phyloP scores from a whole-genome alignment of 2,797 vertebrate species.

The Rhodeus uyekii region DNA sequence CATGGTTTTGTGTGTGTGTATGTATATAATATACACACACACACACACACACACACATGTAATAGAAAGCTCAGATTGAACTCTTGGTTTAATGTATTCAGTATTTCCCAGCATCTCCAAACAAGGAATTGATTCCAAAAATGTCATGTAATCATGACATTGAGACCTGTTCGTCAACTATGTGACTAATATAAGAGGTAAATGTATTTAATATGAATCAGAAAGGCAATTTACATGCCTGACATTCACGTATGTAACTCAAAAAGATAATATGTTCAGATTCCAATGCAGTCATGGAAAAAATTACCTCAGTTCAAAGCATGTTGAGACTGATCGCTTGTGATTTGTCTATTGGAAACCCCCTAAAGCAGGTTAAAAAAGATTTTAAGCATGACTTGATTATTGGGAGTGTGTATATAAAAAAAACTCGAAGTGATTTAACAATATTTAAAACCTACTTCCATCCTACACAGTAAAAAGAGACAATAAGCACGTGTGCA shows the following conservation, averaged over 20 bases:
- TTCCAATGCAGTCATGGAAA: constrained; percentile 28
- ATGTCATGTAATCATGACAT: constrained; percentile 31
- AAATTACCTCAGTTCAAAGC: neutral
- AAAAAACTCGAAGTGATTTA: neutral
- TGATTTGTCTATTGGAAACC: neutral
- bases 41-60: too few relatives aligned
- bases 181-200: neutral
- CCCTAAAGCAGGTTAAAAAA: constrained; percentile 5
- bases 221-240: constrained; percentile 4
- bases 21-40: neutral
- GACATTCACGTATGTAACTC: neutral
- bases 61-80: neutral
- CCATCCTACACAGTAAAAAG: neutral
- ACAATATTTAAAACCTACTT: neutral
- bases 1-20: neutral
- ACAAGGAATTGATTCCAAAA: constrained; percentile 4
- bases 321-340: neutral
- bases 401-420: neutral
- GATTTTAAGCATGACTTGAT: neutral
- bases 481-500: constrained; percentile 19
- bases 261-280: neutral
- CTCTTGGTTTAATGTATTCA: neutral
- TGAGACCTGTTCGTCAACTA: neutral
- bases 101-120: neutral
- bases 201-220: neutral